These are phyloP conservation scores for Gryllus longicercus DNA, from an alignment of 2,888 invertebrate genomes.

Conservation along the genomic window DNA sequence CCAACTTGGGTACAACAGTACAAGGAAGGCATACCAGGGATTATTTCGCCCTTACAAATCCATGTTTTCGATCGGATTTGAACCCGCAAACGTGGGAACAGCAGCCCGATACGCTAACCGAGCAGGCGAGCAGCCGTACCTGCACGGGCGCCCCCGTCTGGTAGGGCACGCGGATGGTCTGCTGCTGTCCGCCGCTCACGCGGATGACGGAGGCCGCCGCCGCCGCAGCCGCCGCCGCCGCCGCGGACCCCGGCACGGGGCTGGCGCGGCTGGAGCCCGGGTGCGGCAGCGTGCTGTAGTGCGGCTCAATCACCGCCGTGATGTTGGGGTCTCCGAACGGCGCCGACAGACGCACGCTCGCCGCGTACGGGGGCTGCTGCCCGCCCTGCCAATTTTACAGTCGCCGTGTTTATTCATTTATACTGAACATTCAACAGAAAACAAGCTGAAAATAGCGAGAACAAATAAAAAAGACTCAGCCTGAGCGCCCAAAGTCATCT, in stretches of 20 bases:
- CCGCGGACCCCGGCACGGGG: constrained; percentile 30
- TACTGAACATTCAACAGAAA: no score
- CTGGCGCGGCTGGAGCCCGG: constrained; percentile 28
- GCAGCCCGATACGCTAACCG: no score
- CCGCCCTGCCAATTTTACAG: not conserved
- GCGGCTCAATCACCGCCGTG: constrained; percentile 37
- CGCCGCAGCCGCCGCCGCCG: constrained; percentile 38
- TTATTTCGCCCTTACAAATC: no score
- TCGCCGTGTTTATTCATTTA: no score
- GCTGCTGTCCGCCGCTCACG: constrained; percentile 44
- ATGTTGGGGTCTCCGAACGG: constrained; percentile 30
- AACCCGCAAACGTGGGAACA: no score
- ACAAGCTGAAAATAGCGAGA: no score
- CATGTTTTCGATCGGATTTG: no score
- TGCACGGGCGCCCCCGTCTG: constrained; percentile 46
- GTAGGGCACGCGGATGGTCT: constrained; percentile 51
- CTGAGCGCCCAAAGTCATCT: no score
- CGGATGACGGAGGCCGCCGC: constrained; percentile 39
- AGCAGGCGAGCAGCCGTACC: no score
- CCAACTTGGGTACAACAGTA: no score
- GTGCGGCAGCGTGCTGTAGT: constrained; percentile 38
- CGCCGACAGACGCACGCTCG: constrained; percentile 5
- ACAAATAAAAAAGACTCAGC: no score
- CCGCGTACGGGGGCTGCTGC: not conserved
- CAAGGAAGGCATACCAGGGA: no score